phyloP scores from a whole-genome alignment of 2,888 invertebrate species.

The Cataglyphis cursor region DNA sequence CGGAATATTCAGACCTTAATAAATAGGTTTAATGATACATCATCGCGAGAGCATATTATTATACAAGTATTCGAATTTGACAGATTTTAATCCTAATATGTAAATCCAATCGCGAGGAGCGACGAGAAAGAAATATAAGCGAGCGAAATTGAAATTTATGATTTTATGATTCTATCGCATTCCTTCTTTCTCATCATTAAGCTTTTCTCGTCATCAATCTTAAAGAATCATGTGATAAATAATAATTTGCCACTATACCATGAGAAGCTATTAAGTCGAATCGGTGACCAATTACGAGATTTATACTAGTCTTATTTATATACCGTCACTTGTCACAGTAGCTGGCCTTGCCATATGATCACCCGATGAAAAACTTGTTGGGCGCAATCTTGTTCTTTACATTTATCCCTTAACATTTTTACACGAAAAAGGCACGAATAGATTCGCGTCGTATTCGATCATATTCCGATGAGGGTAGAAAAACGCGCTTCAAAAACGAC shows the following conservation, averaged over 20 bases:
- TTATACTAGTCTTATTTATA: slow-evolving; percentile 31
- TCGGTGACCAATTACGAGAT: slow-evolving; percentile 40
- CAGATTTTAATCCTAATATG: neutral
- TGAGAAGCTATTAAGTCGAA: slow-evolving; percentile 32
- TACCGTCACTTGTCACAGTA: neutral
- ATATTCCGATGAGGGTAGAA: neutral
- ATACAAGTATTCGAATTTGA: neutral
- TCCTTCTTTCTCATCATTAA: slow-evolving; percentile 37
- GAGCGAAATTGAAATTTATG: slow-evolving; percentile 33
- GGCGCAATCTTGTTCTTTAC: slow-evolving; percentile 36
- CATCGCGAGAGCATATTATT: neutral
- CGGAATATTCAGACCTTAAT: slow-evolving; percentile 11
- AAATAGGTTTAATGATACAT: slow-evolving; percentile 1
- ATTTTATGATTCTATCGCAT: neutral
- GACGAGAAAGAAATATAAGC: neutral
- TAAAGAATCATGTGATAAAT: slow-evolving; percentile 27
- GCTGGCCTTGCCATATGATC: neutral
- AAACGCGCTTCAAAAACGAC: slow-evolving; percentile 6
- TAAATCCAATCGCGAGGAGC: neutral
- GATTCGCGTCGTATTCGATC: neutral
- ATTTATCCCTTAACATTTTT: neutral
- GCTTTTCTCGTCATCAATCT: slow-evolving; percentile 21
- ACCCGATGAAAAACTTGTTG: slow-evolving; percentile 32
- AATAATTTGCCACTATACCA: slow-evolving; percentile 38
- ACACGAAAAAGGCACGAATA: neutral